Base-by-base conservation (phyloP, 2,113 vertebrate genomes). In the Suncus etruscus region DNA sequence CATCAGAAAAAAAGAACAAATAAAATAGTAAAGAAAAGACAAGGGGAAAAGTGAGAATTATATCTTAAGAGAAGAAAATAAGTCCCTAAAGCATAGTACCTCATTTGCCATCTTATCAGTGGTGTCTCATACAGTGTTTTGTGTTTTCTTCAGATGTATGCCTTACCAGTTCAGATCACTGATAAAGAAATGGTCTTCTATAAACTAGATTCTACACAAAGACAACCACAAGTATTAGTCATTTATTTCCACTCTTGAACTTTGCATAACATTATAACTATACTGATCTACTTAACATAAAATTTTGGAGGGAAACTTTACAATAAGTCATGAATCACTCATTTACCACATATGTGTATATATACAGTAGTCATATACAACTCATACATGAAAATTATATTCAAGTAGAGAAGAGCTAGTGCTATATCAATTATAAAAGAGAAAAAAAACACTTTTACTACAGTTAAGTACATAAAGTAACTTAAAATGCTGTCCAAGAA, bases 401-500 rank as follows among this genome's bases (percentile, higher is more conserved):
- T 86, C 79, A 63, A 86, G 51, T 72, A 83, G 15, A 85, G 39
- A 91, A 63, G 58, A 25, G 16, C 8, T 24, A 87, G 11, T 45
- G 74, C 74, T 87, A 72, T 10, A 68, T 32, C 68, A 85, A 51
- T 48, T 31, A 61, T 83, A 51, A 65, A 68, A 79, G 50, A 45
- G 81, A 92, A 94, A 83, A 8, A 9, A 93, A 91, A 25, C 74
- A 39, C 39, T 39, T 85, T 85, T 61, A 47, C 8, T 68, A 84
- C n/a, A 85, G 32, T 68, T 48, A 88, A 73, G 12, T 77, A 73
- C 0, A 10, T 76, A 51, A 25, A 66, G 12, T 48, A 83, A 90
- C 69, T 74, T 78, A 70, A 89, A 91, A 80, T 84, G 22, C n/a
- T 89, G 12, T 47, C 83, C 87, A 87, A 93, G 11, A n/a, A 93